Evolutionary conservation across 2,113 vertebrate genomes (phyloP).

Genomic region (Lucifuga dentata): DNA sequence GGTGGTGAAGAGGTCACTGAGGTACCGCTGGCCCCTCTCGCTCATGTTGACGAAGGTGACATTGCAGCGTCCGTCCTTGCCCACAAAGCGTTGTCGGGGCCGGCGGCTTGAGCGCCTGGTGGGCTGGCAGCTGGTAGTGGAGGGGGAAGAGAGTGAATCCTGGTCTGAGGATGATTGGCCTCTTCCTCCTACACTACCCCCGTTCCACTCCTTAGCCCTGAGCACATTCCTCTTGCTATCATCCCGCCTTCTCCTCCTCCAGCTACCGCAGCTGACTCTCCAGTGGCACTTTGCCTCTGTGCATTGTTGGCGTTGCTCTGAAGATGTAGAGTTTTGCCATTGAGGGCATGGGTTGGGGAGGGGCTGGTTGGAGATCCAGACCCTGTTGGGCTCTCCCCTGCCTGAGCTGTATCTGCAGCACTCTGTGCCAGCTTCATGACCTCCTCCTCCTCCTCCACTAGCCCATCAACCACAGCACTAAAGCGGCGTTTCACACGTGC

Average conservation of each 20-base stretch:
- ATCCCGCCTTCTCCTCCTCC: constrained; percentile 67
- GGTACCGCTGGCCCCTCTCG: constrained; percentile 90
- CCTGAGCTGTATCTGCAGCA: constrained; percentile 71
- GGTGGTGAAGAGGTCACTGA: constrained; percentile 93
- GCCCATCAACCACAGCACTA: constrained; percentile 83
- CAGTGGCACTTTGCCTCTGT: constrained; percentile 63
- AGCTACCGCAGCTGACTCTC: constrained; percentile 55
- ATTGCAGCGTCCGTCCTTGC: constrained; percentile 93
- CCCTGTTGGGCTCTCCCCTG: constrained; percentile 61
- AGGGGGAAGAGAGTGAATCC: constrained; percentile 66
- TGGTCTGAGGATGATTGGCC: constrained; percentile 46
- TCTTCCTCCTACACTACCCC: constrained; percentile 66
- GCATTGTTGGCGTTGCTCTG: constrained; percentile 72
- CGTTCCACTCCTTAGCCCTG: constrained; percentile 54
- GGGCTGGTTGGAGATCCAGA: constrained; percentile 64
- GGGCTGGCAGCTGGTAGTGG: constrained; percentile 55
- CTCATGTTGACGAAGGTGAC: constrained; percentile 92
- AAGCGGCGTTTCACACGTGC: constrained; percentile 85
- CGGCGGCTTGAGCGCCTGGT: constrained; percentile 61
- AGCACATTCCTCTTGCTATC: constrained; percentile 59
- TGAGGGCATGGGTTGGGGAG: constrained; percentile 71
- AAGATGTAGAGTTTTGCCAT: constrained; percentile 74
- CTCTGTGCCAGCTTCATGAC: constrained; percentile 85
- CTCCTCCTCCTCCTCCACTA: constrained; percentile 85
- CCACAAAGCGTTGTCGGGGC: constrained; percentile 88